Evolutionary conservation across 64 coral and sea anemone species (phyloP), one percentile per base, ranked within the genome.

Genomic region (Anthopleura sola): DNA sequence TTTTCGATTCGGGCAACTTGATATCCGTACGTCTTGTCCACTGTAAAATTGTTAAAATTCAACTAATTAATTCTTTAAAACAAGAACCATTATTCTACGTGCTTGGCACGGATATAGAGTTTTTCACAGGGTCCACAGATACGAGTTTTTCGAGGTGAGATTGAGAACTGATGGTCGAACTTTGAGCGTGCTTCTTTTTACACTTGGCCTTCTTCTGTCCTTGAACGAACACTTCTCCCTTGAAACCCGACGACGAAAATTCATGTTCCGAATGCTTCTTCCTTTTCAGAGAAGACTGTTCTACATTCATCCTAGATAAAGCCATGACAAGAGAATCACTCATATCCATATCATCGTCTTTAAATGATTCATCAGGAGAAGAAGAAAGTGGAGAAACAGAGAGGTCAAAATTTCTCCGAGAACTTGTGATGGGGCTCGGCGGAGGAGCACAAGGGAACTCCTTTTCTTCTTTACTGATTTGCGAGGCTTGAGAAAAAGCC

Each of bases 261-360:
- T 91, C 89, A 40, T 91, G 84, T 69, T 91, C 89, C 17, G 89
- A 91, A 86, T 86, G 83, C 54, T 91, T 86, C 80, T 91, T 91
- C 56, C 89, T 91, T 53, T 91, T 91, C 33, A 91, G 78, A 80
- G 89, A 91, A 79, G 89, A 91, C 37, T 91, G 89, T 91, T 91
- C 84, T 24, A 91, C 89, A 81, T 85, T 86, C 89, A 91, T 91
- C 78, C 89, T 91, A 75, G 89, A 91, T 49, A 91, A 77, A 55
- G 89, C 89, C 56, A 91, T 78, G 3, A 91, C 55, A 71, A 91
- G 75, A 23, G 84, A 91, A 28, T 91, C 89, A 81, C 76, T 91
- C 89, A 91, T 86, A 19, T 91, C 89, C 75, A 78, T 78, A 86
- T 86, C 36, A 29, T 90, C 88, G 76, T 91, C 83, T 50, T 84